phyloP scores from a whole-genome alignment of 2,797 vertebrate genomes.

The Lophura swinhoii region DNA sequence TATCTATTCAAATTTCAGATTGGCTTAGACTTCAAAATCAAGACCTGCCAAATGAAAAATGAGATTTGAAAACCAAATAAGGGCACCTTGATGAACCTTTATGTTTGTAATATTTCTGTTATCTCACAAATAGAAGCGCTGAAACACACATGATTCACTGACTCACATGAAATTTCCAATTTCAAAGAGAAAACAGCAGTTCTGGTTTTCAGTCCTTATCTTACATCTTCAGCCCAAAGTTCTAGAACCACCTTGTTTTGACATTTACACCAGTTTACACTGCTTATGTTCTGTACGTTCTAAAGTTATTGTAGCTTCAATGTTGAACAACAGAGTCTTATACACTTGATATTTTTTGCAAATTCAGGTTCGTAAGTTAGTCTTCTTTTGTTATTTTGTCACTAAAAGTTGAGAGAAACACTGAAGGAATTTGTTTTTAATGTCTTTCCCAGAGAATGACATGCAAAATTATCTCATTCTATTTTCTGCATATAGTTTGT shows the following conservation, averaged over 20 bases:
- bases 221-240: neutral
- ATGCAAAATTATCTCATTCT: neutral
- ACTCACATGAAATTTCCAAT: neutral
- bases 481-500: neutral
- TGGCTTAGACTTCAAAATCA: neutral
- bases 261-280: fast-evolving
- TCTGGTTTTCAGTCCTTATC: neutral
- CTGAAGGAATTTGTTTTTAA: neutral
- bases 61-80: neutral
- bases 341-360: neutral
- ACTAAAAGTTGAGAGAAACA: neutral
- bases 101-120: neutral
- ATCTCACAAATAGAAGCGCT: neutral
- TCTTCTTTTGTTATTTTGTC: neutral
- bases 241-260: fast-evolving
- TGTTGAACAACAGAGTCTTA: neutral
- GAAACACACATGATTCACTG: neutral
- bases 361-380: neutral
- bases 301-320: neutral
- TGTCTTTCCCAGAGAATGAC: neutral
- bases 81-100: neutral
- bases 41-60: neutral
- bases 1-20: neutral
- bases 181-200: neutral
- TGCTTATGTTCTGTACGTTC: neutral